Evolutionary conservation across 92 coral and sea anemone species (phyloP), one percentile per base, ranked within the genome.

Genomic region (Palythoa grandiflora): DNA sequence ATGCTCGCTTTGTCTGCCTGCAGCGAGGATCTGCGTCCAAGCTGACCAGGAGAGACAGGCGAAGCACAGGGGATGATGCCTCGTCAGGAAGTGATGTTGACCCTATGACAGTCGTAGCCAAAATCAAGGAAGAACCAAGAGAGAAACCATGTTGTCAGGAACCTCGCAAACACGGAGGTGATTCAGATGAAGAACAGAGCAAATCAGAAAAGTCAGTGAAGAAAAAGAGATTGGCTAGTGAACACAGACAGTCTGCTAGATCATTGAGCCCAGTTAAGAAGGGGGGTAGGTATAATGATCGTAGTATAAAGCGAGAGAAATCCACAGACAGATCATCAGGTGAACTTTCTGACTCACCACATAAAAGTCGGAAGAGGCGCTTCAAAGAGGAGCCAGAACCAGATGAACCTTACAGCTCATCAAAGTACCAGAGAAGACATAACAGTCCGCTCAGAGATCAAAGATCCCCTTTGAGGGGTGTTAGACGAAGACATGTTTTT

Each of bases 1-100:
- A 81, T 51, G 53, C 86, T 81, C 86, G 86, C 86, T 81, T 81
- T 81, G 86, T 81, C 86, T 81, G 86, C 86, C 86, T 81, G 86
- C 86, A 81, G 86, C 86, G 44, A 65, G 86, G 86, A 81, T 81
- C 86, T 66, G 60, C 86, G 14, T 81, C 86, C 86, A 66, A 81
- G 86, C 86, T 81, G 76, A 71, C 86, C 86, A 81, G 86, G 86
- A 81, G 13, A 81, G 86, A 81, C 86, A 81, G 75, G 86, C 86
- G 76, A 66, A 71, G 75, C 52, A 28, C 44, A 81, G 75, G 86
- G 63, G 65, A 81, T 40, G 75, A 48, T 7, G 75, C 13, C 40
- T 47, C 63, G 11, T 80, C 60, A 19, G 73, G 16, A 28, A 47
- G 76, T 20, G 6, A 48, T 20, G 63, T 54, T 35, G 59, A 68